Evolutionary conservation across 2,888 invertebrate genomes (phyloP), one percentile per base, ranked within the genome.

Genomic region (Morpho deidamia): DNA sequence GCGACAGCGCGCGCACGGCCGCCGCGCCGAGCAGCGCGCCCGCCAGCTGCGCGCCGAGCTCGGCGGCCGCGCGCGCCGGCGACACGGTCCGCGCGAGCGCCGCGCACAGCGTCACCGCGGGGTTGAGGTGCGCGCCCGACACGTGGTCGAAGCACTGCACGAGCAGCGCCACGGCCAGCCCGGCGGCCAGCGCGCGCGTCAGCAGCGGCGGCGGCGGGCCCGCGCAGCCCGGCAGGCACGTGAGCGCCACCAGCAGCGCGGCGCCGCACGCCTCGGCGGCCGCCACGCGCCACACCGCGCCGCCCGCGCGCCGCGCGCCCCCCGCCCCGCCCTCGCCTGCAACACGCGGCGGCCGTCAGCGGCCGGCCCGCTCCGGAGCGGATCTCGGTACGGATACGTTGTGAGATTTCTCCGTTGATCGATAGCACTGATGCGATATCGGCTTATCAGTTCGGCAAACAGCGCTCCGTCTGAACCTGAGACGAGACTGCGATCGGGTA

Each of bases 121-220:
- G 95, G 83, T 95, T 95, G 59, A 95, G 68, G 75, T 95, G 94
- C 8, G 94, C 94, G 46, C 94, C 94, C 23, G 95, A 95, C 12
- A 95, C 87, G 76, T 94, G 95, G 43, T 94, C 95, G 65, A 95
- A 91, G 62, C 92, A 91, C 92, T 93, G 93, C 59, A 95, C 92
- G 45, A 93, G 82, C 48, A 92, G 72, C 71, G 94, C 90, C 56
- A 95, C 92, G 3, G 92, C 91, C 50, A 94, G 82, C 38, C 95
- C 95, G 65, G 94, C 93, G 52, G 91, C 82, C 14, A 93, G 66
- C 0, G 92, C 85, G 43, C 83, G 76, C 65, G 91, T 84, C 61
- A 91, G 68, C 51, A 82, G 78, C 48, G 59, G 67, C 37, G 67
- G 72, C 59, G 71, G 73, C 39, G 61, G 35, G 23, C 49, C 77